Evolutionary conservation across 2,797 vertebrate species (phyloP).

Genomic region (Catostomus latipinnis): DNA sequence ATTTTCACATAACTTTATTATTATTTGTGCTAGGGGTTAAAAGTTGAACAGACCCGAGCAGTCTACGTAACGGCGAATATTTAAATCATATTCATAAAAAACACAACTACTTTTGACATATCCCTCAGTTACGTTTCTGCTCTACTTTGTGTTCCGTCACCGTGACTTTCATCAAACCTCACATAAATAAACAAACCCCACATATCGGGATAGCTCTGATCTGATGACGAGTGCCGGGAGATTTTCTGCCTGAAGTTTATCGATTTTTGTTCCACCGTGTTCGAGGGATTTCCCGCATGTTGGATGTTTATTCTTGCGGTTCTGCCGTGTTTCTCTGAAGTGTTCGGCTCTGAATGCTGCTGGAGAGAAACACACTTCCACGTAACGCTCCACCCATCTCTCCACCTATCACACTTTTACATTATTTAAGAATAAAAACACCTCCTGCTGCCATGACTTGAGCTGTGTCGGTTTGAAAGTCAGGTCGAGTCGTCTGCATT

Average conservation of each 20-base stretch:
- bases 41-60: no score
- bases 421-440: conserved; percentile 65
- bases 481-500: conserved; percentile 29
- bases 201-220: conserved; percentile 33
- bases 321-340: conserved; percentile 71
- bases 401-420: conserved; percentile 60
- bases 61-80: no score
- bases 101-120: no score
- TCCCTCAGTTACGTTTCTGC: no score
- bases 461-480: conserved; percentile 21
- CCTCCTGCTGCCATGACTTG: conserved; percentile 38
- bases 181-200: conserved; percentile 7
- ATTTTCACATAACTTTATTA: no score
- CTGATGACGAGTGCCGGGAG: conserved; percentile 54
- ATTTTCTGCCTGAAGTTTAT: conserved; percentile 54
- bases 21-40: no score
- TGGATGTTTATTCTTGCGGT: conserved; percentile 55
- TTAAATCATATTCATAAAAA: no score
- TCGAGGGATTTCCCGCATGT: conserved; percentile 74
- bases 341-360: conserved; percentile 36
- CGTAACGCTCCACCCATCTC: conserved; percentile 70
- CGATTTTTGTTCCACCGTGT: conserved; percentile 67
- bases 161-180: no score
- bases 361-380: conserved; percentile 47
- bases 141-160: no score